phyloP scores from a whole-genome alignment of 2,888 invertebrate genomes.

The Arctia plantaginis region DNA sequence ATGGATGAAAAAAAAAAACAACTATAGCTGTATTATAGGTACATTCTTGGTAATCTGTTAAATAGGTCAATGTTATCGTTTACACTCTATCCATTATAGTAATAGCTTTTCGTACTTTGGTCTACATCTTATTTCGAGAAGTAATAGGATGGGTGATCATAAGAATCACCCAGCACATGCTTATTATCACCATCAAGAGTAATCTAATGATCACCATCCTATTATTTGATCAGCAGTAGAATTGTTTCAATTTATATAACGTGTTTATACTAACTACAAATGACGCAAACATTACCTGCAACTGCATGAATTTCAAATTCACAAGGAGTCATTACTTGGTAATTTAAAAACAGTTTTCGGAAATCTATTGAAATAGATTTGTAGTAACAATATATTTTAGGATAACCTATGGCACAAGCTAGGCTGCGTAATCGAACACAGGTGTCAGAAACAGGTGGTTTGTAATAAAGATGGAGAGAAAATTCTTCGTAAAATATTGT shows the following conservation, averaged over 20 bases:
- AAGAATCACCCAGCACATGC: not conserved
- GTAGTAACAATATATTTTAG: not conserved
- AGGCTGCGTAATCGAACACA: slow-evolving; percentile 30
- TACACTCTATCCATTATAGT: not conserved
- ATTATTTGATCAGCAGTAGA: not conserved
- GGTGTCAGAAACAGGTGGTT: slow-evolving; percentile 41
- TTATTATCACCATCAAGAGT: not conserved
- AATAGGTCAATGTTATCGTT: not conserved
- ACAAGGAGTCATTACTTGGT: not conserved
- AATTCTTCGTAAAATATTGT: slow-evolving; percentile 42
- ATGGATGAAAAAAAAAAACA: not conserved
- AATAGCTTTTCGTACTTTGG: not conserved
- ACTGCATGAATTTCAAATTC: not conserved
- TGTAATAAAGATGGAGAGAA: slow-evolving; percentile 40
- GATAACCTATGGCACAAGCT: not conserved
- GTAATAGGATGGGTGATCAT: not conserved
- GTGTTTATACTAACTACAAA: not conserved
- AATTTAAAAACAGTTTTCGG: not conserved
- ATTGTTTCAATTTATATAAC: not conserved
- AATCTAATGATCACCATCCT: not conserved
- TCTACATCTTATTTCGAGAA: not conserved
- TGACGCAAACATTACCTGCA: not conserved
- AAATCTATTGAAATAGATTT: not conserved
- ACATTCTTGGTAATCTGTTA: not conserved
- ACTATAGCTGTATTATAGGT: not conserved